Percentiles rank a stretch among this genome's conserved stretches.
These are phyloP conservation scores for Eubucco bourcierii DNA, from an alignment of 2,113 vertebrate species.

Conservation along the genomic window DNA sequence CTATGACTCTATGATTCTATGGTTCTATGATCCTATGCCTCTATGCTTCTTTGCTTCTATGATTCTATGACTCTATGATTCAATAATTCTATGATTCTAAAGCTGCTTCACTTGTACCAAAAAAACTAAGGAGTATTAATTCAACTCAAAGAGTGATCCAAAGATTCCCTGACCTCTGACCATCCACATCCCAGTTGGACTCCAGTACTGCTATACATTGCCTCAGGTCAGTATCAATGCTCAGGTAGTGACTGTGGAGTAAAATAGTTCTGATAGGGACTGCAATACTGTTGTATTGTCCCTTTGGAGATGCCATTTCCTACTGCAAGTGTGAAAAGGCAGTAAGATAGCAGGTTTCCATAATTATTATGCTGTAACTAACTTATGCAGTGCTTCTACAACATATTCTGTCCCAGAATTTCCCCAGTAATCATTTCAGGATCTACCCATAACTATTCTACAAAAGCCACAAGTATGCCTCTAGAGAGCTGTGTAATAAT, in stretches of 20 bases:
- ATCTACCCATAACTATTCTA: not conserved
- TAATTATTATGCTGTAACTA: not conserved
- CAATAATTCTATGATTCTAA: too few species aligned
- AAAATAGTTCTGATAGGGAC: not conserved
- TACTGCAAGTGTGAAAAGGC: not conserved
- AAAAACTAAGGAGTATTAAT: not conserved
- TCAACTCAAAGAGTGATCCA: not conserved
- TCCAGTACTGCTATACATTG: not conserved
- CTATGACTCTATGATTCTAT: too few species aligned
- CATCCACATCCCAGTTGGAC: not conserved
- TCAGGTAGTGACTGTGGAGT: not conserved
- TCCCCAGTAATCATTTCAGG: slow-evolving; percentile 7
- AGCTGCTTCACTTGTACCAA: not conserved
- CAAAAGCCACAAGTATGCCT: not conserved
- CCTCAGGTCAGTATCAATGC: not conserved
- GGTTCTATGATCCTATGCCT: too few species aligned
- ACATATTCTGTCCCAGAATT: slow-evolving; percentile 20
- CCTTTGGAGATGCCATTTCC: not conserved
- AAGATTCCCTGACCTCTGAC: not conserved
- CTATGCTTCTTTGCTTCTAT: too few species aligned
- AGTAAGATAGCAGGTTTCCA: not conserved
- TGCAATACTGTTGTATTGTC: not conserved
- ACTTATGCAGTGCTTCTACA: not conserved
- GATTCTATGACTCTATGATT: too few species aligned
- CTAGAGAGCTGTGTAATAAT: not conserved